Base-by-base conservation (phyloP, 2,888 invertebrate genomes). In the Podabrus alpinus region DNA sequence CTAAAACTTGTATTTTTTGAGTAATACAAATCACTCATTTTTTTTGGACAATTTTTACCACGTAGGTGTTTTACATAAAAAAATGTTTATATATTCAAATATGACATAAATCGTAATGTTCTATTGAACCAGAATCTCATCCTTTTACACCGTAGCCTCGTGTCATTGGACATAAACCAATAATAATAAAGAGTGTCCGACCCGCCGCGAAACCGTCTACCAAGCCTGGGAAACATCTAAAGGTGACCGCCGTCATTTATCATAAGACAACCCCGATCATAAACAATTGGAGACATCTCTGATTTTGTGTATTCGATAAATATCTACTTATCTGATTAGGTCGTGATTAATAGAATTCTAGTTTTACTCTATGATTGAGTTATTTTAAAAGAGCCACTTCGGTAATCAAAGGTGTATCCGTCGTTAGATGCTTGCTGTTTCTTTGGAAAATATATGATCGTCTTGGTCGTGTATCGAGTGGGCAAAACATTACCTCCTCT, bases 241-340 rank as follows among this genome's bases (percentile, higher is more conserved):
- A 76, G 75, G 78, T 74, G 78, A 66, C 78, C 78, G 77, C 76
- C 77, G 72, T 77, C 78, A 78, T 78, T 78, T 75, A 77, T 78
- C 78, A 78, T 78, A 78, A 75, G 74, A 70, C 78, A 73, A 77
- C 78, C 78, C 77, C 68, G 78, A 77, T 74, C 74, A 69, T 78
- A 77, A 78, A 78, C 77, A 77, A 77, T 77, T 73, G 76, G 77
- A 77, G 77, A 77, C 77, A 77, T 72, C 72, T 71, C 73, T 71
- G 76, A 77, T 77, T 73, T 77, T 77, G 74, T 77, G 71, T 77
- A 77, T 77, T 77, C 76, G 76, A 77, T 77, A 77, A 73, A 73
- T 77, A 77, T 77, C 76, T 71, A 70, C 74, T 76, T 74, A 77
- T 77, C 76, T 74, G 76, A 77, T 77, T 77, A 77, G 72, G 71